Evolutionary conservation across 2,113 vertebrate species (phyloP).

Genomic region (Piaya cayana): DNA sequence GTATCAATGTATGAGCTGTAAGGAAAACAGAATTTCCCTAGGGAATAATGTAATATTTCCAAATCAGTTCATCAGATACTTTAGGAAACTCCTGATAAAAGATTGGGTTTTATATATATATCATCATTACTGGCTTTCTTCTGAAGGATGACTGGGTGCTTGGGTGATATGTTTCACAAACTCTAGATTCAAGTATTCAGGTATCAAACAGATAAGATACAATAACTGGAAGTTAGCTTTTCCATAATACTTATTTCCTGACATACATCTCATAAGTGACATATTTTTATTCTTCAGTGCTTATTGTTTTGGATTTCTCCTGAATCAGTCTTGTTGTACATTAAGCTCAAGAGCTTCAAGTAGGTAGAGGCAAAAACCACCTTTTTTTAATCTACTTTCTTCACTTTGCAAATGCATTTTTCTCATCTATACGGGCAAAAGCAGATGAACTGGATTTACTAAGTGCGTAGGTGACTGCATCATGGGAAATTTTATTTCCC

Average conservation of each 20-base stretch:
- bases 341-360: background rate
- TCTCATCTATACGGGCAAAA: background rate
- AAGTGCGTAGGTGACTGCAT: background rate
- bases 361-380: background rate
- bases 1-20: background rate
- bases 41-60: background rate
- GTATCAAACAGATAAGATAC: background rate
- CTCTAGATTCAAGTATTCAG: background rate
- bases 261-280: background rate
- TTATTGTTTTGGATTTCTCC: slow-evolving; percentile 4
- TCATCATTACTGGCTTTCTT: background rate
- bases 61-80: background rate
- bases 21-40: background rate
- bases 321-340: background rate
- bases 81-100: background rate
- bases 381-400: background rate
- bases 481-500: background rate
- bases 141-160: background rate
- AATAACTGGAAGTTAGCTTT: slow-evolving; percentile 1
- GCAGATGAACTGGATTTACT: background rate
- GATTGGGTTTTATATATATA: background rate
- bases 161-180: background rate
- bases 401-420: background rate
- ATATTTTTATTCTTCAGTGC: background rate
- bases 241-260: background rate